Conservation (phyloP, 1,140 invertebrate genomes). For the Probaryconus sp. region DNA sequence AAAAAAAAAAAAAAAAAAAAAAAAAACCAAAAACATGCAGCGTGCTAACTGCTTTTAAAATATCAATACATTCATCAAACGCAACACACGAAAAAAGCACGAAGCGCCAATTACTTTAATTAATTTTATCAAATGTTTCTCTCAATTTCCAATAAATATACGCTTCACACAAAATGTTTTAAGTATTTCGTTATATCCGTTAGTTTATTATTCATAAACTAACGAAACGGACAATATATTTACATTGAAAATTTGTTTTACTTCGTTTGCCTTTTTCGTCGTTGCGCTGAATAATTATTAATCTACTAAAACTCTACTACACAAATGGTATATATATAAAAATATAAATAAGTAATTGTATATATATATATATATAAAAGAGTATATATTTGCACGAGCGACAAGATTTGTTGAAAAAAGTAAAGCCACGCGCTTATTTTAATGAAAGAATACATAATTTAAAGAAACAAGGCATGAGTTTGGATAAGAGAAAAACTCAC, state of each 20-base stretch:
- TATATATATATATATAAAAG: constrained; percentile 13
- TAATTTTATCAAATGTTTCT: constrained; percentile 11
- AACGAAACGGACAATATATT: no score
- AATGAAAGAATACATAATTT: constrained; percentile 34
- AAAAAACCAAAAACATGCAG: constrained; percentile 72
- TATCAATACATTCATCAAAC: constrained; percentile 58
- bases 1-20: constrained; percentile 60
- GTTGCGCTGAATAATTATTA: constrained; percentile 34
- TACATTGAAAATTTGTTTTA: no score
- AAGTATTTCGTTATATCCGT: no score
- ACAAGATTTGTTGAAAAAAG: constrained; percentile 42
- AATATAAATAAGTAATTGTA: constrained; percentile 7
- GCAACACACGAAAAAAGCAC: constrained; percentile 46
- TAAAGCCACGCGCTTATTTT: constrained; percentile 45
- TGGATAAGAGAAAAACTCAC: constrained; percentile 81
- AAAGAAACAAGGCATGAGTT: constrained; percentile 34
- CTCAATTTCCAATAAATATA: no score
- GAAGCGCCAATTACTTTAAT: background rate
- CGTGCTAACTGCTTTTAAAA: constrained; percentile 71
- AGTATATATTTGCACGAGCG: constrained; percentile 32
- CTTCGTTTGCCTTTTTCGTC: constrained; percentile 46
- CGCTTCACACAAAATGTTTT: no score
- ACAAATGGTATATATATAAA: constrained; percentile 39
- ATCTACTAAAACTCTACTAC: constrained; percentile 50
- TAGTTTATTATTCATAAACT: no score